Evolutionary conservation across 2,797 vertebrate species (phyloP).

Genomic region (Podargus strigoides): DNA sequence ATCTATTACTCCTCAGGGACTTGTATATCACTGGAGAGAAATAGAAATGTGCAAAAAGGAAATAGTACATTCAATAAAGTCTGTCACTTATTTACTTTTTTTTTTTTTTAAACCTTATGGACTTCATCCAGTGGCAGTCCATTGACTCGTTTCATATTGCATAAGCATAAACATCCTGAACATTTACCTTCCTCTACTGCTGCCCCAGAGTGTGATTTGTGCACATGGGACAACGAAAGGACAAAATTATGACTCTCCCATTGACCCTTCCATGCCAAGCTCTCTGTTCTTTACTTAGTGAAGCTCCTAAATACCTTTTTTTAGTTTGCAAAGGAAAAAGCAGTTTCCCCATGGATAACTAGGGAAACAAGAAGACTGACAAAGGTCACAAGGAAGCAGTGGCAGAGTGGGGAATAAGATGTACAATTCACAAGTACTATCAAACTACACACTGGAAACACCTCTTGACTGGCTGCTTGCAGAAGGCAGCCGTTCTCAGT

Average conservation of each 20-base stretch:
- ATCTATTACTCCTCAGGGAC: background rate
- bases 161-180: background rate
- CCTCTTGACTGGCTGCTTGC: background rate
- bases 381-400: background rate
- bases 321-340: background rate
- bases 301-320: background rate
- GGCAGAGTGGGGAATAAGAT: background rate
- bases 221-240: background rate
- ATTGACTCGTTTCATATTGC: background rate
- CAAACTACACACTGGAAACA: background rate
- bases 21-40: background rate
- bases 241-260: background rate
- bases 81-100: background rate
- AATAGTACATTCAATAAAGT: background rate
- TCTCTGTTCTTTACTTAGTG: background rate
- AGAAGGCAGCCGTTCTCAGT: background rate
- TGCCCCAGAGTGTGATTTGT: background rate
- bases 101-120: background rate
- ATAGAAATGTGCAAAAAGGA: background rate
- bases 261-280: background rate
- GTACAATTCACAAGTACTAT: background rate
- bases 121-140: background rate
- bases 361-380: background rate
- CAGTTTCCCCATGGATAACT: background rate
- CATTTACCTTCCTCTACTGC: background rate